Percentiles rank a stretch among this genome's conserved stretches.
Conservation (phyloP, 2,113 vertebrate species). For the Equus przewalskii region DNA sequence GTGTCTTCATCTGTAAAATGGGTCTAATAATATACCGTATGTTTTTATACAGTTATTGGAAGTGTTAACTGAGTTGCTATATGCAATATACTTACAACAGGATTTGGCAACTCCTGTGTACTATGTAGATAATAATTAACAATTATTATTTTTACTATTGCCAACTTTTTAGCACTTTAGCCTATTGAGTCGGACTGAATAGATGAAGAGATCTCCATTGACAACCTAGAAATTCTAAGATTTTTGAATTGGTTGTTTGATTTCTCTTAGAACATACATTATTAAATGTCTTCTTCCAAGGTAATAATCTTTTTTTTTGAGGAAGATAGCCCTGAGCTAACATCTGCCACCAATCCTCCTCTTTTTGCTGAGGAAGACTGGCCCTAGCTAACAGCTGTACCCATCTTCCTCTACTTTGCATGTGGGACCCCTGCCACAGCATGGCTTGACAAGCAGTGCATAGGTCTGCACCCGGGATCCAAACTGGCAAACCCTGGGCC, state of each 20-base stretch:
- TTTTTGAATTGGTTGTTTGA: not conserved
- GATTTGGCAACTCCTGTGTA: not conserved
- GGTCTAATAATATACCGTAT: not conserved
- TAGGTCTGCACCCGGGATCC: too few relatives aligned
- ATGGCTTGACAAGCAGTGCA: too few relatives aligned
- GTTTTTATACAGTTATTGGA: not conserved
- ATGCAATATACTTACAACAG: not conserved
- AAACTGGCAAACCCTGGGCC: too few relatives aligned
- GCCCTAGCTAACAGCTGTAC: too few relatives aligned
- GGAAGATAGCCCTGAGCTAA: too few relatives aligned
- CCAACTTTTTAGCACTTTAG: not conserved
- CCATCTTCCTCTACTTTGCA: too few relatives aligned
- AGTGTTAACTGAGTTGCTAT: not conserved
- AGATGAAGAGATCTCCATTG: not conserved
- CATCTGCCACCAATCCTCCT: too few relatives aligned
- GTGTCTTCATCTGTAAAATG: conserved; percentile 48
- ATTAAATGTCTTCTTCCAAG: conserved; percentile 42
- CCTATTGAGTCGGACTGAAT: not conserved
- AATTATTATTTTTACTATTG: conserved; percentile 7
- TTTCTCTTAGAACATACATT: not conserved
- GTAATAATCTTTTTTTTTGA: not conserved
- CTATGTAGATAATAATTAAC: not conserved
- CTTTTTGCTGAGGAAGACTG: too few relatives aligned
- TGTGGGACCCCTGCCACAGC: too few relatives aligned
- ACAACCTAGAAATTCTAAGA: not conserved